Conservation (phyloP, 1,140 invertebrate species). For the Psix sp. region DNA sequence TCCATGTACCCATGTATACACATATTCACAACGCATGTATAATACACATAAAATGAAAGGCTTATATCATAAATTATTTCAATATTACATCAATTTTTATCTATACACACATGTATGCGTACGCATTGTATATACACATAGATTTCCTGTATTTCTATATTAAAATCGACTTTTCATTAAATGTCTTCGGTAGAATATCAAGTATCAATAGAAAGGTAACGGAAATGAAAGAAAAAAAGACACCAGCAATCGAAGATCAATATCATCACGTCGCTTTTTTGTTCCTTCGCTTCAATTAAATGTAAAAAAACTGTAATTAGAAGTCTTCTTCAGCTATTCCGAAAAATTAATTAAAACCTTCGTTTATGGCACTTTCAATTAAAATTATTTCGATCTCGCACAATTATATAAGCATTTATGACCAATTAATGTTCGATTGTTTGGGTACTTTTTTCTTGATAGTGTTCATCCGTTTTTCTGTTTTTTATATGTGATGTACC, state of each 20-base stretch:
- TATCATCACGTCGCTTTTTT: slow-evolving; percentile 10
- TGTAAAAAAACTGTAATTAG: not conserved
- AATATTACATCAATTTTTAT: slow-evolving; percentile 71
- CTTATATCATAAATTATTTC: slow-evolving; percentile 68
- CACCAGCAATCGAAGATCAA: slow-evolving; percentile 13
- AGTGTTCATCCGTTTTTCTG: slow-evolving; percentile 15
- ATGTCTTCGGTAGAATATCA: slow-evolving; percentile 61
- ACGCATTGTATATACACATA: slow-evolving; percentile 66
- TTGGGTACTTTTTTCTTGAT: slow-evolving; percentile 3
- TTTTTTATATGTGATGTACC: slow-evolving; percentile 12
- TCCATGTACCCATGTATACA: slow-evolving; percentile 37
- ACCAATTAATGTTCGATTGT: slow-evolving; percentile 10
- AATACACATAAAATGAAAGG: slow-evolving; percentile 64
- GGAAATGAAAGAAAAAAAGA: slow-evolving; percentile 51
- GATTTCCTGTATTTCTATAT: slow-evolving; percentile 65
- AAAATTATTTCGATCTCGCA: too few species aligned
- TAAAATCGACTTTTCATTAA: slow-evolving; percentile 68
- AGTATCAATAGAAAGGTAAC: slow-evolving; percentile 67
- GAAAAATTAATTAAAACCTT: too few species aligned
- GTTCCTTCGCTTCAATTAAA: not conserved
- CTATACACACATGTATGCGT: slow-evolving; percentile 64
- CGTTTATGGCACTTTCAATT: too few species aligned
- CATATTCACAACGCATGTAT: slow-evolving; percentile 44
- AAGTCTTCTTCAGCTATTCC: not conserved
- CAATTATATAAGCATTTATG: too few species aligned